A percentile compares a stretch with the other conserved stretches of the same genome.
Evolutionary conservation across 2,888 invertebrate species (phyloP).

Genomic region (Eilema caniola): DNA sequence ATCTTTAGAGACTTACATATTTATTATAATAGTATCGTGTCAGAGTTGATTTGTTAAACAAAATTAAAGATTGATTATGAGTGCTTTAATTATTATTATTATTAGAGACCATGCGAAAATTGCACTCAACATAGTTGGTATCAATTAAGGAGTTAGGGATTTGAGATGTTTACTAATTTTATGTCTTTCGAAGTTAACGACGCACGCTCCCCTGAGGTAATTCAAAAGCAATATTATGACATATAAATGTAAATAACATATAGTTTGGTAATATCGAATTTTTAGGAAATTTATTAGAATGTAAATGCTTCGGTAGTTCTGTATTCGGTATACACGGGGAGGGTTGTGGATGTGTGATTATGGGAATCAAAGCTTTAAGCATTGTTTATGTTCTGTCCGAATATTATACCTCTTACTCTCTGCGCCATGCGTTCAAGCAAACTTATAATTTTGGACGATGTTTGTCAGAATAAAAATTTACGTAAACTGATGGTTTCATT

Average conservation of each 20-base stretch:
- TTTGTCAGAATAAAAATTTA: conserved; percentile 23
- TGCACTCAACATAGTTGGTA: conserved; percentile 82
- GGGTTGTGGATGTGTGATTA: conserved; percentile 78
- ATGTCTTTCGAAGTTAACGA: conserved; percentile 76
- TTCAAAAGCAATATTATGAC: conserved; percentile 86
- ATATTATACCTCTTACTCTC: conserved; percentile 67
- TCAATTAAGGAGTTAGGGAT: conserved; percentile 78
- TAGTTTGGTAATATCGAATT: conserved; percentile 86
- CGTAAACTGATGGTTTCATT: conserved; percentile 14
- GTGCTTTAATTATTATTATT: conserved; percentile 82
- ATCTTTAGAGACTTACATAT: conserved; percentile 79
- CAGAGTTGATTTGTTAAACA: conserved; percentile 79
- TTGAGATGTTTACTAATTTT: conserved; percentile 83
- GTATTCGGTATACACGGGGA: conserved; percentile 73
- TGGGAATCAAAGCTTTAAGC: conserved; percentile 86
- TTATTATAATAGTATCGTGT: conserved; percentile 72
- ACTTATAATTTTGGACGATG: conserved; percentile 33
- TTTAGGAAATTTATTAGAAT: conserved; percentile 85
- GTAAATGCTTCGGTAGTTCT: conserved; percentile 82
- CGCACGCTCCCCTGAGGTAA: conserved; percentile 85
- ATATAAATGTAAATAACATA: conserved; percentile 85
- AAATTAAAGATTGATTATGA: conserved; percentile 80
- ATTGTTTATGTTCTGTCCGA: conserved; percentile 76
- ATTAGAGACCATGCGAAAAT: conserved; percentile 75
- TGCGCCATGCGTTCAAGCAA: conserved; percentile 31